A percentile compares a stretch with the other conserved stretches of the same genome.
Conservation (phyloP, 2,888 invertebrate genomes). For the Troglohyphantes excavatus region DNA sequence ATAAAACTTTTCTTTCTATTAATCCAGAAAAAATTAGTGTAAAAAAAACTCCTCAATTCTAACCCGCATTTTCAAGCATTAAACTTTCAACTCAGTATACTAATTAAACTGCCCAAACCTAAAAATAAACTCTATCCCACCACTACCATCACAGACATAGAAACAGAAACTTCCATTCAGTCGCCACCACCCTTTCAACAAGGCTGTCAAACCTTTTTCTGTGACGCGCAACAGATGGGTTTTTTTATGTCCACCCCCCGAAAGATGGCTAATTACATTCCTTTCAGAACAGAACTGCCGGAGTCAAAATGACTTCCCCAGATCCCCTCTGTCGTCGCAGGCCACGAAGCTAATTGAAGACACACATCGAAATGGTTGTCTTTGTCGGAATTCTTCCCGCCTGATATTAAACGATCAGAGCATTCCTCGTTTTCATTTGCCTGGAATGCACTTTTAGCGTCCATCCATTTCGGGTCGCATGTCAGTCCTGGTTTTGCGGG, state of each 20-base stretch:
- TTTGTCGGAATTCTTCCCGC: neutral
- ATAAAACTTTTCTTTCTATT: no score
- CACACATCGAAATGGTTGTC: neutral
- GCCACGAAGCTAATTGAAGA: neutral
- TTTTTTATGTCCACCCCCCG: neutral
- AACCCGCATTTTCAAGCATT: no score
- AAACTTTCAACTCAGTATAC: no score
- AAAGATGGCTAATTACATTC: conserved; percentile 9
- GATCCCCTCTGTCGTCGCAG: neutral
- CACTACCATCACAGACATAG: neutral
- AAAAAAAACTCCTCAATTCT: no score
- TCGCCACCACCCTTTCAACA: neutral
- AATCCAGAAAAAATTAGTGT: no score
- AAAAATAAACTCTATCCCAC: neutral
- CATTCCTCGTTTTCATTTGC: conserved; percentile 2
- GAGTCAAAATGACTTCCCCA: neutral
- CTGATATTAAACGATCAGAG: neutral
- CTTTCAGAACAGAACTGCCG: neutral
- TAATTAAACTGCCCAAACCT: neutral
- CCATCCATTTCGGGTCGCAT: neutral
- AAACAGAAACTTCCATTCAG: neutral
- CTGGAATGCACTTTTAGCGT: conserved; percentile 9
- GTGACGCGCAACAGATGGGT: neutral
- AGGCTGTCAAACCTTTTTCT: neutral
- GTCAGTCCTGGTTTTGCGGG: neutral